Conservation (phyloP, 1,140 invertebrate genomes). For the Panagrolaimus sp. region DNA sequence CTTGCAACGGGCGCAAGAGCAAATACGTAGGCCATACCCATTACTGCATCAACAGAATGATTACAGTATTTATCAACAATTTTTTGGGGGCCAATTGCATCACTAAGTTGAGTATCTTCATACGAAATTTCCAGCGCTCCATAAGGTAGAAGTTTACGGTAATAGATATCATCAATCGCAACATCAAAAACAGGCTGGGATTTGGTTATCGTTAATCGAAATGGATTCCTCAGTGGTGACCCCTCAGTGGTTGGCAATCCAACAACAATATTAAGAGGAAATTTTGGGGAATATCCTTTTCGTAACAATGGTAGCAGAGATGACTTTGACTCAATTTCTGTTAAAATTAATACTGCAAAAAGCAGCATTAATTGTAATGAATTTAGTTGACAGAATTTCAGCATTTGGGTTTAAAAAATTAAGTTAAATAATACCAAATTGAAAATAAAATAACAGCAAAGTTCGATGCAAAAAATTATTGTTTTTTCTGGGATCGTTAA, state of each 20-base stretch:
- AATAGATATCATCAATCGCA: conserved; percentile 47
- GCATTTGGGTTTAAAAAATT: too few relatives aligned
- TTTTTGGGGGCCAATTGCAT: conserved; percentile 57
- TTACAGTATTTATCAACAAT: conserved; percentile 56
- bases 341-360: too few relatives aligned
- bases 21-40: conserved; percentile 85
- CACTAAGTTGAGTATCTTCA: conserved; percentile 51
- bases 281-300: conserved; percentile 14
- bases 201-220: conserved; percentile 49
- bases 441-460: too few relatives aligned
- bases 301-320: too few relatives aligned
- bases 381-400: too few relatives aligned
- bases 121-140: conserved; percentile 47
- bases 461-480: too few relatives aligned
- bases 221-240: conserved; percentile 46
- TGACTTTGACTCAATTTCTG: too few relatives aligned
- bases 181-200: conserved; percentile 57
- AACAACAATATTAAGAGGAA: conserved; percentile 57
- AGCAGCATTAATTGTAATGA: too few relatives aligned
- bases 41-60: conserved; percentile 70
- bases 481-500: too few relatives aligned
- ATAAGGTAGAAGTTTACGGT: conserved; percentile 42
- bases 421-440: too few relatives aligned
- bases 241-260: conserved; percentile 49
- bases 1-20: conserved; percentile 80